phyloP scores from a whole-genome alignment of 2,113 vertebrate genomes.

The Scomber japonicus region DNA sequence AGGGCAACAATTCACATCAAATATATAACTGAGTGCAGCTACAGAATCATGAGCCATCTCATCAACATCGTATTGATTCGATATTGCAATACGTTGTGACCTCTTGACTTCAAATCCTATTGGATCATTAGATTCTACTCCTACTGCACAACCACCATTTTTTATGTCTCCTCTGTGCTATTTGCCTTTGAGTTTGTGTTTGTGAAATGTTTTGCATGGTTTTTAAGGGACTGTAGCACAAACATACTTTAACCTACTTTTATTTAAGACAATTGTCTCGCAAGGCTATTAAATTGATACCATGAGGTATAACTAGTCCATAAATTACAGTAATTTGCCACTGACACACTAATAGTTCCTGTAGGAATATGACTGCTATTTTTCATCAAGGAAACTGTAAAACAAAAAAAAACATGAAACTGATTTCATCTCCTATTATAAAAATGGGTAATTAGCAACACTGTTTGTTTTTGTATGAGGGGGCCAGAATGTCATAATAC shows the following conservation, averaged over 20 bases:
- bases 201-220: neutral
- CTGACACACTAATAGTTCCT: slow-evolving; percentile 64
- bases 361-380: slow-evolving; percentile 56
- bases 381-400: slow-evolving; percentile 45
- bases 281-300: slow-evolving; percentile 45
- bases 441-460: slow-evolving; percentile 13
- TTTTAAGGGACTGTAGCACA: slow-evolving; percentile 11
- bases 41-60: neutral
- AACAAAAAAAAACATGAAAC: slow-evolving; percentile 13
- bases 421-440: slow-evolving; percentile 20
- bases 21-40: neutral
- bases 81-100: neutral
- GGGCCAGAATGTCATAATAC: neutral
- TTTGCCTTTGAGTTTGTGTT: neutral
- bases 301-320: slow-evolving; percentile 45
- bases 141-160: neutral
- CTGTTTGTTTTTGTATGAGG: neutral
- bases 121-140: neutral
- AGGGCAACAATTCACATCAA: neutral
- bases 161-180: neutral
- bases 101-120: neutral
- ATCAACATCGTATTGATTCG: slow-evolving; percentile 8
- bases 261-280: slow-evolving; percentile 55
- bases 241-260: slow-evolving; percentile 61
- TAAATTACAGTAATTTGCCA: slow-evolving; percentile 65